A percentile compares a stretch with the other conserved stretches of the same genome.
Conservation (phyloP, 2,888 invertebrate species). For the Habrosyne pyritoides region DNA sequence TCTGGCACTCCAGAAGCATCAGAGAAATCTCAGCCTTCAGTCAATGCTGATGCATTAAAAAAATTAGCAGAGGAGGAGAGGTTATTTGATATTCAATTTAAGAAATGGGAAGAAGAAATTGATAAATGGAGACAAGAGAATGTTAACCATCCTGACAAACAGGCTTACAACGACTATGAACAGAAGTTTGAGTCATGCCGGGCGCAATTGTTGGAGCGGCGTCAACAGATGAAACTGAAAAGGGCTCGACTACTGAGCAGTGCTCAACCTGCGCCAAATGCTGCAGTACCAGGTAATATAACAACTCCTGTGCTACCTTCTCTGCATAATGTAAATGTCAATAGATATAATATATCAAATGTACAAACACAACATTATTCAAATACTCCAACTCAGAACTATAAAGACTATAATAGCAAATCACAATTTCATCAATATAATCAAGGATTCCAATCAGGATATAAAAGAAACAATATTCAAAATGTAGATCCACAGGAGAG, state of each 20-base stretch:
- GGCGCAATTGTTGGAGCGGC: conserved; percentile 89
- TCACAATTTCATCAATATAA: conserved; percentile 43
- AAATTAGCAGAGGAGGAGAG: conserved; percentile 87
- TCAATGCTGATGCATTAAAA: conserved; percentile 66
- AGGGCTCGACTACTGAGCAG: conserved; percentile 63
- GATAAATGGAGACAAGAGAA: conserved; percentile 96
- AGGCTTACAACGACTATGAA: conserved; percentile 93
- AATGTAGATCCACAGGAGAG: conserved; percentile 49
- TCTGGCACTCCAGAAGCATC: conserved; percentile 41
- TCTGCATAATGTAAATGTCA: conserved; percentile 34
- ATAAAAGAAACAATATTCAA: conserved; percentile 45
- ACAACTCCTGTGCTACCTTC: conserved; percentile 42
- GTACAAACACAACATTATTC: conserved; percentile 30
- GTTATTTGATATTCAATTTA: conserved; percentile 94
- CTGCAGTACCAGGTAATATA: conserved; percentile 21
- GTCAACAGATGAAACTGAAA: conserved; percentile 91
- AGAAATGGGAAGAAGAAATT: conserved; percentile 96
- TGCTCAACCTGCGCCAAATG: conserved; percentile 39
- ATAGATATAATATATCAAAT: conserved; percentile 25
- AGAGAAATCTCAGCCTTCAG: conserved; percentile 27
- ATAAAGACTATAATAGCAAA: conserved; percentile 34
- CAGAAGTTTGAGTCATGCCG: conserved; percentile 94
- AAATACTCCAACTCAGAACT: conserved; percentile 31
- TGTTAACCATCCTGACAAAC: conserved; percentile 95
- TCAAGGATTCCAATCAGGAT: conserved; percentile 28